These are phyloP conservation scores for Monopterus albus DNA, from an alignment of 2,113 vertebrate genomes.

Conservation along the genomic window DNA sequence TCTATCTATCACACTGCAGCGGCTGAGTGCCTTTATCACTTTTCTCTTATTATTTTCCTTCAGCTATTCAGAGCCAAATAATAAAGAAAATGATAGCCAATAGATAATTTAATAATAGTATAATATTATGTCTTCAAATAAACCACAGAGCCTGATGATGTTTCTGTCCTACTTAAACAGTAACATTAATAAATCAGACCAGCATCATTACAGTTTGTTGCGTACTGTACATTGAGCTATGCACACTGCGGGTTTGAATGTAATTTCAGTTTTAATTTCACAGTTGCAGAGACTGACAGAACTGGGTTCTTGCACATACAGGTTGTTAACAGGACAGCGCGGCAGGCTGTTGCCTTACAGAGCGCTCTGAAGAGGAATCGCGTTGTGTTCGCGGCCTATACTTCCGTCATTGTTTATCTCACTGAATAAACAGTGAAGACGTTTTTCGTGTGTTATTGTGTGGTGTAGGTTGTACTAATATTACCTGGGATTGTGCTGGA, in stretches of 20 bases:
- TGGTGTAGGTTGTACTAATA: neutral
- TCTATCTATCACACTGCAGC: neutral
- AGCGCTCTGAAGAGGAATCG: slow-evolving; percentile 56
- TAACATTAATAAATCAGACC: too few relatives aligned
- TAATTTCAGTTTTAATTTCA: neutral
- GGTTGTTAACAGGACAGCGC: too few relatives aligned
- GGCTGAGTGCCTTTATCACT: too few relatives aligned
- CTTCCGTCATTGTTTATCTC: slow-evolving; percentile 70
- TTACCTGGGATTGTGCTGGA: neutral
- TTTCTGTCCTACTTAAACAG: too few relatives aligned
- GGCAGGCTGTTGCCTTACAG: slow-evolving; percentile 21
- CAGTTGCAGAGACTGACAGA: too few relatives aligned
- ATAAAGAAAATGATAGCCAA: neutral
- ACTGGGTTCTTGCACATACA: too few relatives aligned
- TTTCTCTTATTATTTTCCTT: neutral
- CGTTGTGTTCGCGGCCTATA: slow-evolving; percentile 72
- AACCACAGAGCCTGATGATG: too few relatives aligned
- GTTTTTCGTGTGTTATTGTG: neutral
- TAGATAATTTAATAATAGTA: too few relatives aligned
- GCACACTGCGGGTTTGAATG: neutral
- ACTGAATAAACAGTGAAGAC: slow-evolving; percentile 15
- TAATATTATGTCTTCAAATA: too few relatives aligned
- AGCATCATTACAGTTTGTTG: neutral
- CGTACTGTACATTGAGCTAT: neutral
- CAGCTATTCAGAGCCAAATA: neutral